Conservation (phyloP, 1,140 invertebrate genomes). For the Psix sp. region DNA sequence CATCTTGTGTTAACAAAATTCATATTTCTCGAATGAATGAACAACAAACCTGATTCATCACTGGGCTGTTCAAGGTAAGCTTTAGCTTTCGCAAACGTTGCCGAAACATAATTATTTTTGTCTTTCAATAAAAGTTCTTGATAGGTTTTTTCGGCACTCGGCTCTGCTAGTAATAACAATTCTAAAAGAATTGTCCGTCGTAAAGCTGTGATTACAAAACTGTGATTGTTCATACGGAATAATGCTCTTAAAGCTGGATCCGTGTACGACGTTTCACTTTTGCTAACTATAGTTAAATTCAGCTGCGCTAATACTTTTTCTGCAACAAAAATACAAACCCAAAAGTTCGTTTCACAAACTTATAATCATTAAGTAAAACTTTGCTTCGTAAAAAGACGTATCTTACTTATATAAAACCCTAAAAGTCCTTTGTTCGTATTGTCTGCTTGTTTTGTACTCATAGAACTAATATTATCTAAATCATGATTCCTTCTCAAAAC, state of each 20-base stretch:
- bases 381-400: slow-evolving; percentile 1
- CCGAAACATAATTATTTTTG: slow-evolving; percentile 69
- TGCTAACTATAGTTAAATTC: slow-evolving; percentile 88
- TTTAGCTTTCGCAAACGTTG: slow-evolving; percentile 71
- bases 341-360: slow-evolving; percentile 21
- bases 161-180: slow-evolving; percentile 86
- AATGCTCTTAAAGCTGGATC: slow-evolving; percentile 89
- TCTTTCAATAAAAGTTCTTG: slow-evolving; percentile 81
- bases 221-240: slow-evolving; percentile 94
- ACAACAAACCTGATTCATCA: slow-evolving; percentile 69
- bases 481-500: slow-evolving; percentile 78
- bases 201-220: slow-evolving; percentile 93
- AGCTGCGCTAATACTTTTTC: slow-evolving; percentile 91
- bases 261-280: slow-evolving; percentile 88
- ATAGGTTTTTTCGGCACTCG: slow-evolving; percentile 89
- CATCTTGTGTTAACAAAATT: no score
- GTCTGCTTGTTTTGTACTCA: slow-evolving; percentile 76
- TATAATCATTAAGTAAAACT: slow-evolving; percentile 13
- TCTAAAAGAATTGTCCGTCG: slow-evolving; percentile 90
- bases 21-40: not conserved
- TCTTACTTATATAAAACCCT: slow-evolving; percentile 87
- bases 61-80: slow-evolving; percentile 67
- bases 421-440: slow-evolving; percentile 80
- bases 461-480: slow-evolving; percentile 76
- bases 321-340: slow-evolving; percentile 69